Base-by-base conservation (phyloP, 2,113 vertebrate species). In the Eublepharis macularius region DNA sequence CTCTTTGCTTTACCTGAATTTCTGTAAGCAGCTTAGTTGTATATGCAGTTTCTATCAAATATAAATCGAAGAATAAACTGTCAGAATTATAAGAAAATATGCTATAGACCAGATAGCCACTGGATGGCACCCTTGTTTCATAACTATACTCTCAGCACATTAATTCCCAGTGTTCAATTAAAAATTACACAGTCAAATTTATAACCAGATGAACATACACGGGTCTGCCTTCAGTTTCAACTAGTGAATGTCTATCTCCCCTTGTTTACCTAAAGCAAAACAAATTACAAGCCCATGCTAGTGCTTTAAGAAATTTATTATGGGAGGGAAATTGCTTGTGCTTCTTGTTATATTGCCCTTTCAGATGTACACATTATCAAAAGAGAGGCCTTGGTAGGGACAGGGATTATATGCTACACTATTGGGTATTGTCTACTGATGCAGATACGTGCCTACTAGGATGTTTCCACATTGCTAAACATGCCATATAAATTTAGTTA, bases 51-150 rank as follows among this genome's bases (percentile, higher is more conserved):
- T 66, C 29, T 3, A 8, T 47, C 68, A 36, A 19, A 34, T 54
- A 36, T 9, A 26, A 21, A 26, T 41, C 39, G 36, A 63, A 57
- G 49, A 41, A 54, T 41, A 57, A 39, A 72, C 13, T 11, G 12
- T 73, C 17, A 51, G 43, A 4, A 2, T 74, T 66, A 66, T n/a
- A 63, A 69, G 41, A 84, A 91, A 77, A 24, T 21, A 26, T 76
- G 12, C 78, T 70, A 73, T 74, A 60, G 12, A 76, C 32, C 43
- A 79, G 29, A 0, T 4, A 49, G 75, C 93, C 96, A 95, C 94
- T 86, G 70, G 96, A 94, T 93, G 96, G 83, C 94, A 73, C 11
- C 75, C 14, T 88, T 78, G 60, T 81, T 92, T 90, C 93, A 93
- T 0, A 45, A 57, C 12, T 90, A 54, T 87, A 72, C 3, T 13